phyloP scores from a whole-genome alignment of 2,113 vertebrate genomes.

The Numenius arquata region DNA sequence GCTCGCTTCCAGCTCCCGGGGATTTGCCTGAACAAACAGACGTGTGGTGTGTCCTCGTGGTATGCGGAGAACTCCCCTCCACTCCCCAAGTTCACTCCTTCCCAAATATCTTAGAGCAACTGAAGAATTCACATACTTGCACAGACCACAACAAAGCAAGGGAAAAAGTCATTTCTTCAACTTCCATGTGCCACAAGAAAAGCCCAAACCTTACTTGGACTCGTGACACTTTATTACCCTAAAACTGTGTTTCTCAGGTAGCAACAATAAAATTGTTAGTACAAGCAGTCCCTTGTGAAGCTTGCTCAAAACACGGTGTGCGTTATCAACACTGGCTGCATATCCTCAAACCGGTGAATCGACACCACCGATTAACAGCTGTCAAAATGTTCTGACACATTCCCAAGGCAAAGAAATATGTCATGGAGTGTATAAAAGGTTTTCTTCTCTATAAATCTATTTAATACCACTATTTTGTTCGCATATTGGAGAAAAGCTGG shows the following conservation, averaged over 20 bases:
- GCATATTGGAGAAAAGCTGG: not conserved
- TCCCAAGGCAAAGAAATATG: not conserved
- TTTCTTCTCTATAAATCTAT: not conserved
- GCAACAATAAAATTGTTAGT: not conserved
- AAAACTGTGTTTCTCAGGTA: not conserved
- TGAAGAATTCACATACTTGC: not conserved
- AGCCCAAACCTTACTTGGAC: not conserved
- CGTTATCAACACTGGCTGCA: rapidly evolving
- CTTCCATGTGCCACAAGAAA: not conserved
- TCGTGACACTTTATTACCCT: not conserved
- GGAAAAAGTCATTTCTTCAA: not conserved
- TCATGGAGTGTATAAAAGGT: not conserved
- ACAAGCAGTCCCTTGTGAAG: not conserved
- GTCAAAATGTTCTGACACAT: not conserved
- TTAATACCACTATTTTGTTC: not conserved
- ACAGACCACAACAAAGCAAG: not conserved
- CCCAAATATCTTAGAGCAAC: not conserved
- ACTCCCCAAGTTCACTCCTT: not conserved
- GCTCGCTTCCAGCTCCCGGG: rapidly evolving
- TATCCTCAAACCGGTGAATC: not conserved
- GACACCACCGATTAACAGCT: not conserved
- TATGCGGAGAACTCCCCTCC: not conserved
- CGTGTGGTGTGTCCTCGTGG: not conserved
- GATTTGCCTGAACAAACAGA: not conserved
- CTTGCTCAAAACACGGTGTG: not conserved